These are phyloP conservation scores for Anastrepha obliqua DNA, from an alignment of 1,140 invertebrate species.

Conservation along the genomic window DNA sequence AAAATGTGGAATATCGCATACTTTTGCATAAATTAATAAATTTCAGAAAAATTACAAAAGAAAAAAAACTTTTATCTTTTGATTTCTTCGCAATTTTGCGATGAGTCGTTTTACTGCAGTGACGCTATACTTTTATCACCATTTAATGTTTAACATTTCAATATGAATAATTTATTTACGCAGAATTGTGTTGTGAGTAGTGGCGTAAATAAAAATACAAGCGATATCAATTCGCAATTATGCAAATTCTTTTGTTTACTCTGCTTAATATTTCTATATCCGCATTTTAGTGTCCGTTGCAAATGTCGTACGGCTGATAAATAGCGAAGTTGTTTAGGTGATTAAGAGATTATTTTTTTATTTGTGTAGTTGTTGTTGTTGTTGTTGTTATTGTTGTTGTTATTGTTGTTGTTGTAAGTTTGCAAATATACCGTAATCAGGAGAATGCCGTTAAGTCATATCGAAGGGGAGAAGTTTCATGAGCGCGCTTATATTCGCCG, in stretches of 20 bases:
- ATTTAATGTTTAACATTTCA: background rate
- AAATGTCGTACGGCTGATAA: too few species aligned
- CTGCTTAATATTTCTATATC: background rate
- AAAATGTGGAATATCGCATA: too few species aligned
- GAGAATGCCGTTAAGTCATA: too few species aligned
- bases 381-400: too few species aligned
- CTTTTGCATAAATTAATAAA: slow-evolving; percentile 14
- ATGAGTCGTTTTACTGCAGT: background rate
- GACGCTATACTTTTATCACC: background rate
- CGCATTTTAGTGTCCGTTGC: background rate
- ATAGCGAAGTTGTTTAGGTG: background rate
- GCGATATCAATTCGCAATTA: background rate
- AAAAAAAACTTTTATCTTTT: background rate
- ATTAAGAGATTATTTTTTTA: background rate
- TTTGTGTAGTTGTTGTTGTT: background rate
- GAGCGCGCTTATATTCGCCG: too few species aligned
- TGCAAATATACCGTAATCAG: too few species aligned
- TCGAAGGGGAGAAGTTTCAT: too few species aligned
- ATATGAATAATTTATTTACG: slow-evolving; percentile 32
- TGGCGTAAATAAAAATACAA: background rate
- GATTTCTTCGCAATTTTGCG: background rate
- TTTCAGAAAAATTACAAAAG: background rate
- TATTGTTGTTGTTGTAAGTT: too few species aligned
- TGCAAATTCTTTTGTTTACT: background rate
- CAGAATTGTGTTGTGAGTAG: background rate